Evolutionary conservation across 2,113 vertebrate species (phyloP), one percentile per base, ranked within the genome.

Genomic region (Leptosomus discolor): DNA sequence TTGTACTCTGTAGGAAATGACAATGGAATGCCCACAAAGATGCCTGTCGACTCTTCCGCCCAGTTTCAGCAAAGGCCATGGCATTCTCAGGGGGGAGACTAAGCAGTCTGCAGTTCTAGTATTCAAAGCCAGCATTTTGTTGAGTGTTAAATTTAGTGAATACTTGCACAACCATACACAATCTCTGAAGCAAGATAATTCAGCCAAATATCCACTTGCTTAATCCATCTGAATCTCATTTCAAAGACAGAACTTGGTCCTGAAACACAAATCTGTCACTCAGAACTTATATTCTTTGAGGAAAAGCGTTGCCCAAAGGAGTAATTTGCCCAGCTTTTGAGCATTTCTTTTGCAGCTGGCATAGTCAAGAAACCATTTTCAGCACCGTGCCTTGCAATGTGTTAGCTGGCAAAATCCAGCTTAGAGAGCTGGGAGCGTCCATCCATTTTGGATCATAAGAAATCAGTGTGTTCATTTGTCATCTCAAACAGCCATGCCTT

Each of bases 401-500:
- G 15, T 43, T 91, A 74, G 22, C 50, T 95, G 80, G 86, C 21
- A 94, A 91, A 80, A 73, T 92, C 37, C 67, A 69, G 13, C 7
- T 74, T 51, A 81, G 39, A 54, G 3, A 8, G 7, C 60, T 90
- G 39, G 1, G 0, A 78, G 24, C 36, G 87, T 92, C 80, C 96
- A 41, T 71, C 24, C 26, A 23, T 75, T 94, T 84, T 78, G 36
- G 39, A 87, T 94, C 43, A 56, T 57, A 93, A 82, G 77, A 94
- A 91, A 87, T 87, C 39, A 56, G 5, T 16, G 36, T 85, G 61
- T 45, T 92, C 73, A 76, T 85, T 81, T 88, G 73, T 93, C 65
- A 76, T 75, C 30, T 89, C 64, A 43, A 81, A 85, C 7, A 91
- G 34, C 17, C 26, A 21, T 80, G 50, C 8, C 20, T 94, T 93